Percentiles rank a stretch among this genome's conserved stretches.
phyloP scores from a whole-genome alignment of 2,113 vertebrate genomes.

The Marcusenius ussheri region DNA sequence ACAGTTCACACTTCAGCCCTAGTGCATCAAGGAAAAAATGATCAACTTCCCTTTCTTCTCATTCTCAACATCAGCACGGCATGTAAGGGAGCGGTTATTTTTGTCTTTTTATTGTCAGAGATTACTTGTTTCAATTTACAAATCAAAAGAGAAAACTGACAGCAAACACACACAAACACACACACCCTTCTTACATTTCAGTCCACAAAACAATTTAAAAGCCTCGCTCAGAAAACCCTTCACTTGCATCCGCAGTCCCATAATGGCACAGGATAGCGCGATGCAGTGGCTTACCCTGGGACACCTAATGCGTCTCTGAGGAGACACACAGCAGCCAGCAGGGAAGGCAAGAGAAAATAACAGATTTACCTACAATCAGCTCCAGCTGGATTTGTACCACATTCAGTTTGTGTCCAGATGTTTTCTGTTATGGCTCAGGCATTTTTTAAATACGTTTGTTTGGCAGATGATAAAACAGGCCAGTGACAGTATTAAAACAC shows the following conservation, averaged over 20 bases:
- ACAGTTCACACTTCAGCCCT: not conserved
- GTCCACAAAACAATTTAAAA: not conserved
- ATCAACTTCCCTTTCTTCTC: not conserved
- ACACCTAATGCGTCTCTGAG: not conserved
- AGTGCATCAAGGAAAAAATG: not conserved
- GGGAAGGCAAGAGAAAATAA: not conserved
- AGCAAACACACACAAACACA: not conserved
- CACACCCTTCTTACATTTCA: constrained; percentile 17
- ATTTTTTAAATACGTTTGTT: not conserved
- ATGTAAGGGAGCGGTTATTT: not conserved
- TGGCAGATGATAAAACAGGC: not conserved
- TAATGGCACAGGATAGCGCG: not conserved
- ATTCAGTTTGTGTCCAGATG: not conserved
- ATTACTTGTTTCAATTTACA: not conserved
- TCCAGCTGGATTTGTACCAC: not conserved
- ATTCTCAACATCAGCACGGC: not conserved
- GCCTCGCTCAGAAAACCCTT: not conserved
- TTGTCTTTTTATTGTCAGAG: not conserved
- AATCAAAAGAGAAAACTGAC: constrained; percentile 29
- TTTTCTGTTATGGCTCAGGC: not conserved
- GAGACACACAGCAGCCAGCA: not conserved
- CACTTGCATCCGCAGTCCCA: not conserved
- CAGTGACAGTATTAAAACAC: not conserved
- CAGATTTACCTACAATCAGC: not conserved
- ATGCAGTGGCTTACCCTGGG: not conserved